A percentile compares a stretch with the other conserved stretches of the same genome.
Conservation (phyloP, 2,797 vertebrate species). For the Gephyroberyx darwinii region DNA sequence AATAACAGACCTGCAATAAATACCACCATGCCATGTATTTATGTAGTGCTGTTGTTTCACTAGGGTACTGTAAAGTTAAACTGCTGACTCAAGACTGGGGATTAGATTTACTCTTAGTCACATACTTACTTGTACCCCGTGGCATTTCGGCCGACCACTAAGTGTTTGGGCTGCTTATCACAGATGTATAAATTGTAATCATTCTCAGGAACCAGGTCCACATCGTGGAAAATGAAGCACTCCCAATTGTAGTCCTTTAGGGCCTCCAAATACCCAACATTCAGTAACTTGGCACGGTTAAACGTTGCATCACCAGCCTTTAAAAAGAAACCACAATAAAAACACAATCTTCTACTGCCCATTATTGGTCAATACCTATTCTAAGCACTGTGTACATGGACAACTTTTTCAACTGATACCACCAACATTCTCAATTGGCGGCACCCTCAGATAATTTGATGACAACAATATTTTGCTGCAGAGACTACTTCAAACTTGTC, state of each 20-base stretch:
- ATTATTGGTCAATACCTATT: neutral
- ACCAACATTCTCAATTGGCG: neutral
- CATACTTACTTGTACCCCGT: slow-evolving; percentile 94
- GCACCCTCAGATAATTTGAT: neutral
- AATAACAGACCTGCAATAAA: neutral
- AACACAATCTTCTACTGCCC: slow-evolving; percentile 1
- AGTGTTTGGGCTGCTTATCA: slow-evolving; percentile 91
- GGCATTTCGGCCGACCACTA: slow-evolving; percentile 95
- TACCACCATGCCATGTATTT: neutral
- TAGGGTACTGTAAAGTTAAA: neutral
- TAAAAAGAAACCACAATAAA: slow-evolving; percentile 9
- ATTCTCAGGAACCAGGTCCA: slow-evolving; percentile 96
- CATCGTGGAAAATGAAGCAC: slow-evolving; percentile 97
- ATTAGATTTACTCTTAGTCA: neutral
- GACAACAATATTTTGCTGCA: neutral
- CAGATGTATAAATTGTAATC: slow-evolving; percentile 93
- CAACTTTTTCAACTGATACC: neutral
- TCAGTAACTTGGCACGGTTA: slow-evolving; percentile 96
- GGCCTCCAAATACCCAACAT: slow-evolving; percentile 94
- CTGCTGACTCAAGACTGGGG: neutral
- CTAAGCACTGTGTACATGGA: neutral
- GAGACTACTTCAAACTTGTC: too few species aligned
- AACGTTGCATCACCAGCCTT: slow-evolving; percentile 91
- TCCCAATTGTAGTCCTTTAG: slow-evolving; percentile 92
- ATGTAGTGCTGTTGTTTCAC: neutral